Percentiles rank a stretch among this genome's conserved stretches.
phyloP scores from a whole-genome alignment of 2,888 invertebrate species.

The Ennomos fuscantarius region DNA sequence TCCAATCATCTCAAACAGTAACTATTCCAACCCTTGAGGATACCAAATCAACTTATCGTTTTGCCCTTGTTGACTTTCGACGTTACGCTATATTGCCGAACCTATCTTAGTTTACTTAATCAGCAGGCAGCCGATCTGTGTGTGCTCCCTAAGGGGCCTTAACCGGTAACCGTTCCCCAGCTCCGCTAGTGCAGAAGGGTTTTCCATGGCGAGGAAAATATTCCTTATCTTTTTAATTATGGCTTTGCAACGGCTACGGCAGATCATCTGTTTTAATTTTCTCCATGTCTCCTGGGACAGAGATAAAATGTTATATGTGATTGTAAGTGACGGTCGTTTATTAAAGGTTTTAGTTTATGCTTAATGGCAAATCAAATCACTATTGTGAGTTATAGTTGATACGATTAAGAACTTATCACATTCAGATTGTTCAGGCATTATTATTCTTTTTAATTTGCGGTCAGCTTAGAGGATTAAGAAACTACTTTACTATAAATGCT shows the following conservation, averaged over 20 bases:
- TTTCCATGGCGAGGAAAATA: conserved; percentile 74
- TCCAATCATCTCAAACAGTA: conserved; percentile 82
- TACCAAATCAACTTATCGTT: conserved; percentile 81
- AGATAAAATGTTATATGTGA: conserved; percentile 47
- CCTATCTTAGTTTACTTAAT: conserved; percentile 85
- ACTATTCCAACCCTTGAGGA: conserved; percentile 81
- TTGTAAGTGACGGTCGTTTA: conserved; percentile 29
- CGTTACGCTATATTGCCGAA: conserved; percentile 75
- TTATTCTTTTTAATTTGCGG: no score
- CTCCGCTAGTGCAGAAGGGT: conserved; percentile 60
- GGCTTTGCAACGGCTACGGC: conserved; percentile 69
- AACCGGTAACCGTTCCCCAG: conserved; percentile 73
- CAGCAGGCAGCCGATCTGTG: conserved; percentile 72
- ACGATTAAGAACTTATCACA: conserved; percentile 11
- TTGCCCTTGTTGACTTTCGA: conserved; percentile 83
- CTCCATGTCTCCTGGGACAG: conserved; percentile 63
- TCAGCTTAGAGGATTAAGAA: no score
- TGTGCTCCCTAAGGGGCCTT: conserved; percentile 75
- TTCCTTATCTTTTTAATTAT: conserved; percentile 85
- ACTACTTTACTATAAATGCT: no score
- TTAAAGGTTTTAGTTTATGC: conserved; percentile 17
- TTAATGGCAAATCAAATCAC: neutral
- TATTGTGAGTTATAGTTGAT: neutral
- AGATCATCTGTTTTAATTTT: conserved; percentile 84
- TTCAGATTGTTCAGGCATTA: no score